Base-by-base conservation (phyloP, 1,140 invertebrate genomes). In the Drosophila nebulosa region DNA sequence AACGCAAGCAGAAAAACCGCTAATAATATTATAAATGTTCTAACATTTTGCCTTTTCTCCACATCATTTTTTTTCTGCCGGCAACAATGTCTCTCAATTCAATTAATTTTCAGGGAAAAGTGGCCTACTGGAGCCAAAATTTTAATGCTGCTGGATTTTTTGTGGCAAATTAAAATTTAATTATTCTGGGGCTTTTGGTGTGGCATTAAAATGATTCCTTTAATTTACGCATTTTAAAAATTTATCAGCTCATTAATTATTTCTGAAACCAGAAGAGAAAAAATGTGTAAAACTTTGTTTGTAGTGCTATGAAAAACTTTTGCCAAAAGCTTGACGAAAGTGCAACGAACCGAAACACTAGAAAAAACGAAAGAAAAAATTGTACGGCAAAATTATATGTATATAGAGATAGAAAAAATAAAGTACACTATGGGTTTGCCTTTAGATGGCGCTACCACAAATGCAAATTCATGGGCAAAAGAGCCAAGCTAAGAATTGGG, bases 21-120 rank as follows among this genome's bases (percentile, higher is more conserved):
- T 86, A 74, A 85, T 78, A 81, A 84, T 64, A 85, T 84, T 79
- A 79, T 79, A 77, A 84, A 79, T 85, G 67, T 71, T 64, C 51
- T 36, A 53, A 16, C 26, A 67, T 74, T 64, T 62, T 63, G 30
- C 32, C 18, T 56, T 56, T 56, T n/a, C 46, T 56, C 18, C 46
- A 16, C 27, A 35, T 55, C 18, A 3, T 52, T 30, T 66, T 66
- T 69, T 65, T 69, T 55, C 42, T 67, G 57, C 27, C 55, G 63
- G 42, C 35, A 67, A 76, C 80, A 30, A 52, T 77, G 76, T 77
- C 60, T 77, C 74, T 69, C 74, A 86, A 85, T 85, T 85, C 78
- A 85, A 85, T 85, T 85, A 85, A 86, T 74, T 81, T 74, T 56
- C 16, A 9, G 36, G 42, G 22, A 18, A n/a, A 26, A n/a, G 57